Evolutionary conservation across 2,113 vertebrate species (phyloP).

Genomic region (Tetraodon nigroviridis): DNA sequence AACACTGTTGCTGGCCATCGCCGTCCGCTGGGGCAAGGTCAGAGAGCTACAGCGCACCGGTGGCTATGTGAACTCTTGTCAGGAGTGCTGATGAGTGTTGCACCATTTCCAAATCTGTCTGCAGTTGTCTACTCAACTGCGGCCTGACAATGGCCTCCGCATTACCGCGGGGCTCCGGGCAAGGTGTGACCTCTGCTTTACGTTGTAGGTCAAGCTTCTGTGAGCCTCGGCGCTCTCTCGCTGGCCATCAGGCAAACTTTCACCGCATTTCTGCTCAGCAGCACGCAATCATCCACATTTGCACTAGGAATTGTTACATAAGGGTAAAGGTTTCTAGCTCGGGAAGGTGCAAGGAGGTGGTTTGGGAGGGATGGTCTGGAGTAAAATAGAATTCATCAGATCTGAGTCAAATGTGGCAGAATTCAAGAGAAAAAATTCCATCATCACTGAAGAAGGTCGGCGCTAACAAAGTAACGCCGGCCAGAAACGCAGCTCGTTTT

Average conservation of each 20-base stretch:
- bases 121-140: constrained; percentile 61
- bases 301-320: too few species aligned
- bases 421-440: too few species aligned
- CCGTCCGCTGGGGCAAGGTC: constrained; percentile 69
- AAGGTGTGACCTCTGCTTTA: constrained; percentile 50
- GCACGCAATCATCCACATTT: too few species aligned
- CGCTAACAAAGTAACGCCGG: too few species aligned
- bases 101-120: constrained; percentile 74
- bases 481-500: background rate
- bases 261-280: constrained; percentile 1
- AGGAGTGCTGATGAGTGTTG: constrained; percentile 66
- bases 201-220: constrained; percentile 49
- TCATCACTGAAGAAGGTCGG: too few species aligned
- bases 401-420: too few species aligned
- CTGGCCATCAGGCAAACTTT: background rate
- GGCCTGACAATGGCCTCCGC: constrained; percentile 60
- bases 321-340: too few species aligned
- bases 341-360: too few species aligned
- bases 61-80: constrained; percentile 65
- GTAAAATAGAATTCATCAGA: too few species aligned
- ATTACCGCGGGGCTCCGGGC: constrained; percentile 52
- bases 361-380: too few species aligned
- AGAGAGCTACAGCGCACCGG: constrained; percentile 52
- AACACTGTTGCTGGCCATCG: constrained; percentile 43
- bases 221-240: constrained; percentile 3